Conservation (phyloP, 2,888 invertebrate species). For the Nomada fabriciana region DNA sequence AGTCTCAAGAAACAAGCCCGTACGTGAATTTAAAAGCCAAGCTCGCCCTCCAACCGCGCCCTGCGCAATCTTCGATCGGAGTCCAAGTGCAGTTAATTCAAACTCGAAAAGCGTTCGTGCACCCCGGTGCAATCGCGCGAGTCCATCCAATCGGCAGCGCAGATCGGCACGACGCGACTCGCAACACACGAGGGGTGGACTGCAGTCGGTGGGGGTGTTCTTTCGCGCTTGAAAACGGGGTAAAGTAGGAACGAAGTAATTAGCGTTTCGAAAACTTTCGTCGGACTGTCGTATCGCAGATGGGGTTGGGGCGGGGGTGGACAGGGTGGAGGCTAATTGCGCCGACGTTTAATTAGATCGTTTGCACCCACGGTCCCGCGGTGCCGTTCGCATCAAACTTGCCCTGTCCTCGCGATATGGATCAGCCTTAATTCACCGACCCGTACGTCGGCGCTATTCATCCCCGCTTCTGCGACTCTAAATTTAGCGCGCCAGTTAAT, state of each 20-base stretch:
- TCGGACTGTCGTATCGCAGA: conserved; percentile 54
- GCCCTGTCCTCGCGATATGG: conserved; percentile 66
- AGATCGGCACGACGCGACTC: conserved; percentile 23
- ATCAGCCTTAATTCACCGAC: conserved; percentile 70
- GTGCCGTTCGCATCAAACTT: conserved; percentile 63
- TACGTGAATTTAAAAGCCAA: too few relatives aligned
- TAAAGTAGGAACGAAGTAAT: conserved; percentile 60
- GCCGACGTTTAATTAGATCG: conserved; percentile 67
- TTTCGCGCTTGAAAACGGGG: conserved; percentile 43
- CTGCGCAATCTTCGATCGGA: not conserved
- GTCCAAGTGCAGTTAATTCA: not conserved
- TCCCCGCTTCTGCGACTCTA: conserved; percentile 60
- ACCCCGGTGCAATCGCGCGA: conserved; percentile 24
- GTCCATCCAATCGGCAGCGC: conserved; percentile 22
- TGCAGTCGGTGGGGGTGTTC: conserved; percentile 32
- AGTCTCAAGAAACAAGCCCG: too few relatives aligned
- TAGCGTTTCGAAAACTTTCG: conserved; percentile 58
- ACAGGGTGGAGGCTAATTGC: conserved; percentile 58
- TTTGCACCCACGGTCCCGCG: conserved; percentile 53
- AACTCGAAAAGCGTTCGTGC: conserved; percentile 13
- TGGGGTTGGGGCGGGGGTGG: not conserved
- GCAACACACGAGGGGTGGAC: conserved; percentile 5
- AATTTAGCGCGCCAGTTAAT: conserved; percentile 64
- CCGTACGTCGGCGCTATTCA: conserved; percentile 60
- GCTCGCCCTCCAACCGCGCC: not conserved